These are phyloP conservation scores for Pollenia angustigena DNA, from an alignment of 2,888 invertebrate species.

Conservation along the genomic window DNA sequence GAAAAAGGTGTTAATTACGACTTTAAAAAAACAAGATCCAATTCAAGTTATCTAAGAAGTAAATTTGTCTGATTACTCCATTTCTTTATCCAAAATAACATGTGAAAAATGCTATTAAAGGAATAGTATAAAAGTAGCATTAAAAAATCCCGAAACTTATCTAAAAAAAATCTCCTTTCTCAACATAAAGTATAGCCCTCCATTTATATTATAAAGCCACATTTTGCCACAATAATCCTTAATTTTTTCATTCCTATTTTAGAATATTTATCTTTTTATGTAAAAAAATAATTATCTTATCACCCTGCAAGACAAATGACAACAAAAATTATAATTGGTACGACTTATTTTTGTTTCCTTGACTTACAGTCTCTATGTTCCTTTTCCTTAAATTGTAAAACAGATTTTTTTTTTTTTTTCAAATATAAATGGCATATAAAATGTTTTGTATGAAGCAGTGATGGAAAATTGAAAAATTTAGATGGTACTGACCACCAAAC, in stretches of 20 bases:
- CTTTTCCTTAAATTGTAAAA: not conserved
- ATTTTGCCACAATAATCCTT: not conserved
- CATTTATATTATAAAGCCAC: not conserved
- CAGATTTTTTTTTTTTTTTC: not conserved
- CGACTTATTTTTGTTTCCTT: not conserved
- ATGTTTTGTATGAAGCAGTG: not conserved
- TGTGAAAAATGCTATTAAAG: too few relatives aligned
- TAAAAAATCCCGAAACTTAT: too few relatives aligned
- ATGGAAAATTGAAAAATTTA: too few relatives aligned
- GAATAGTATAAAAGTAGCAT: too few relatives aligned
- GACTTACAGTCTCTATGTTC: not conserved
- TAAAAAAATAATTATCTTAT: conserved; percentile 11
- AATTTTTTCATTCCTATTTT: not conserved
- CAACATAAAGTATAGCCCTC: too few relatives aligned
- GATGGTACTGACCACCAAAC: too few relatives aligned
- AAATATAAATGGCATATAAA: conserved; percentile 17
- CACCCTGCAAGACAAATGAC: conserved; percentile 4
- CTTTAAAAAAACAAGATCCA: not conserved
- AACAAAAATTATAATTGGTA: conserved; percentile 35
- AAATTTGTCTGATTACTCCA: not conserved
- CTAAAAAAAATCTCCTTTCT: too few relatives aligned
- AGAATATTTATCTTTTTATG: not conserved
- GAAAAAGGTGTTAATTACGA: conserved; percentile 6
- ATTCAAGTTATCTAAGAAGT: not conserved
- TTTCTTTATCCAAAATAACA: too few relatives aligned